These are phyloP conservation scores for Glomeris maerens DNA, from an alignment of 1,140 invertebrate genomes.

Conservation along the genomic window DNA sequence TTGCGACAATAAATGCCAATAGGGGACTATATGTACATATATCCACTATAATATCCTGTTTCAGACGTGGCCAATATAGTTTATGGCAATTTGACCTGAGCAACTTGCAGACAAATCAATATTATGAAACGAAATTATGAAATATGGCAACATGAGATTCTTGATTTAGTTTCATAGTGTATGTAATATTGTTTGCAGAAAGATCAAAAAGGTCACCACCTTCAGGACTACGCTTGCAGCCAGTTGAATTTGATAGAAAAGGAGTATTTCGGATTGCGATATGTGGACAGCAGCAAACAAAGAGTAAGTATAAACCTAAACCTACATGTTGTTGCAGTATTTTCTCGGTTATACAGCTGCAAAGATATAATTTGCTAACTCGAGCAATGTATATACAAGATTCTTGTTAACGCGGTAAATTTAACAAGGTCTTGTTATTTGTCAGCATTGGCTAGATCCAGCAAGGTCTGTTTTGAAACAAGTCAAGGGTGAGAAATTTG, in stretches of 20 bases:
- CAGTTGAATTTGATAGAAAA: constrained; percentile 87
- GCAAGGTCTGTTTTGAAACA: constrained; percentile 85
- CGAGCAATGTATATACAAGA: not conserved
- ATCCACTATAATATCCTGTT: too few relatives aligned
- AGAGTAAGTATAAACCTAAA: constrained; percentile 69
- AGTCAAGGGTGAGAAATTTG: constrained; percentile 86
- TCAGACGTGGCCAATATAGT: too few relatives aligned
- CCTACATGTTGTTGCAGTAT: too few relatives aligned
- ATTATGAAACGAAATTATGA: too few relatives aligned
- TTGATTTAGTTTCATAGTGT: not conserved
- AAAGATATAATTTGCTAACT: too few relatives aligned
- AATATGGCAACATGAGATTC: too few relatives aligned
- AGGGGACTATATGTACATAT: too few relatives aligned
- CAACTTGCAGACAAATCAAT: too few relatives aligned
- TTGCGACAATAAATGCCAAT: too few relatives aligned
- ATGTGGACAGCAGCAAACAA: constrained; percentile 81
- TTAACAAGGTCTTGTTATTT: constrained; percentile 28
- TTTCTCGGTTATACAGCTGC: too few relatives aligned
- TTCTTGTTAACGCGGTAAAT: not conserved
- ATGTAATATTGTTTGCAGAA: constrained; percentile 46
- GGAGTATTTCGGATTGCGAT: constrained; percentile 92
- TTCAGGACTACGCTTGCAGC: constrained; percentile 84
- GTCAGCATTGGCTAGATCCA: constrained; percentile 91
- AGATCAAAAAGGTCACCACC: constrained; percentile 79
- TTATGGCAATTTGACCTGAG: too few relatives aligned